Evolutionary conservation across 2,888 invertebrate species (phyloP), one percentile per base, ranked within the genome.

Genomic region (Unio pictorum): DNA sequence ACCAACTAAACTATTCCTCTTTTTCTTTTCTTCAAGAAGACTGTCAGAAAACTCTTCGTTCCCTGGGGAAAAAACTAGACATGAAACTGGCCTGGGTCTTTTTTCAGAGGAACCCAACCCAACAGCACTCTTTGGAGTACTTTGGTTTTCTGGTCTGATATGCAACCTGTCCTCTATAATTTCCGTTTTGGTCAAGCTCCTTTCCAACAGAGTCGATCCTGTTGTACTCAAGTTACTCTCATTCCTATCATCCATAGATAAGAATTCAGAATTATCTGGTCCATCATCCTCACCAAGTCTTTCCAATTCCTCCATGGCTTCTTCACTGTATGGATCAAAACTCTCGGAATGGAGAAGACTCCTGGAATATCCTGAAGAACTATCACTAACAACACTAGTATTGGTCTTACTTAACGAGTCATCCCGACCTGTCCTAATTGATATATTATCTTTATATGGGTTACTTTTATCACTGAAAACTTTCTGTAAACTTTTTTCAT

Each of bases 281-380:
- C 74, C 77, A 60, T 69, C 71, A n/a, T 80, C 81, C 15, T 80
- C 82, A 1, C 81, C 84, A 15, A 88, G 66, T 69, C 80, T 81
- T 77, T 89, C 88, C 57, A 89, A 77, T 75, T 89, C 87, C 66
- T 86, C 86, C 87, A 88, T 84, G 6, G 88, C 88, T 63, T 81
- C 82, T 55, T 84, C 84, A 69, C 87, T 88, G 68, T 87, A 88
- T 0, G 81, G 82, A 69, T 86, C 86, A n/a, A 78, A 73, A 65
- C 68, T 69, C 17, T 80, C 82, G 4, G 71, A 74, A 54, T 66
- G 69, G 18, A 74, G 55, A 17, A 59, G 64, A 26, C 69, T 67
- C 55, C 71, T 61, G 20, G 75, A 73, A 5, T 66, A 45, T 58
- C 71, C 70, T 6, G 72, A 75, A 23, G 74, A 74, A 61, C 73